phyloP scores from a whole-genome alignment of 2,888 invertebrate genomes.

The Lithophane leautieri region DNA sequence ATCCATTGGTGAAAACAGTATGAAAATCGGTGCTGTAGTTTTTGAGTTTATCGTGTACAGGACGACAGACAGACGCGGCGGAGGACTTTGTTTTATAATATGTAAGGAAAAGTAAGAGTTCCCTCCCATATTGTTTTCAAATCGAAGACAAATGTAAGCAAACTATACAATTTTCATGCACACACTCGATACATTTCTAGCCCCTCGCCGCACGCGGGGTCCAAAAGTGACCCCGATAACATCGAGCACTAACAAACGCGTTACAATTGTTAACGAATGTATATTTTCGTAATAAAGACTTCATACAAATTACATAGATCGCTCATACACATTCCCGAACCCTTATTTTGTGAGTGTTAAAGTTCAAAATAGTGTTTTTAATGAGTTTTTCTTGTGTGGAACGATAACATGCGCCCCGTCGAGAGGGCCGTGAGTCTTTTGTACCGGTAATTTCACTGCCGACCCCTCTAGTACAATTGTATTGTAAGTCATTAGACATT shows the following conservation, averaged over 20 bases:
- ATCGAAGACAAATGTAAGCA: slow-evolving; percentile 26
- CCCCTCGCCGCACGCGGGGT: slow-evolving; percentile 53
- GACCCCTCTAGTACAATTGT: slow-evolving; percentile 73
- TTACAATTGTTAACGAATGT: slow-evolving; percentile 71
- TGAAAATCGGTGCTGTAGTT: too few relatives aligned
- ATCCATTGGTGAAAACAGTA: too few relatives aligned
- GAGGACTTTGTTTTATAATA: too few relatives aligned
- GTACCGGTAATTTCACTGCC: slow-evolving; percentile 78
- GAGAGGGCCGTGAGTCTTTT: slow-evolving; percentile 78
- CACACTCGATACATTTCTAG: slow-evolving; percentile 41
- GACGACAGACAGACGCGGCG: too few relatives aligned
- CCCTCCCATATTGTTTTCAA: slow-evolving; percentile 18
- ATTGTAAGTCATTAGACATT: slow-evolving; percentile 78
- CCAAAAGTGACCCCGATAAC: slow-evolving; percentile 76
- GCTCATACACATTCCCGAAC: slow-evolving; percentile 2
- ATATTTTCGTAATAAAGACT: slow-evolving; percentile 71
- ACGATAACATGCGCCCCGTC: slow-evolving; percentile 80
- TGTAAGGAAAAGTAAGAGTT: too few relatives aligned
- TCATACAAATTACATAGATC: slow-evolving; percentile 51
- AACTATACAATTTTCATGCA: slow-evolving; percentile 43
- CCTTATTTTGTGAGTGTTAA: slow-evolving; percentile 20
- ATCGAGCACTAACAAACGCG: slow-evolving; percentile 72
- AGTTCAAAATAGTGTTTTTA: slow-evolving; percentile 36
- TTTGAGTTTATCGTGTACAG: too few relatives aligned
- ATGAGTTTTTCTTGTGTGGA: slow-evolving; percentile 12